These are phyloP conservation scores for Agonopterix alstromeriana DNA, from an alignment of 2,888 invertebrate genomes.

Conservation along the genomic window DNA sequence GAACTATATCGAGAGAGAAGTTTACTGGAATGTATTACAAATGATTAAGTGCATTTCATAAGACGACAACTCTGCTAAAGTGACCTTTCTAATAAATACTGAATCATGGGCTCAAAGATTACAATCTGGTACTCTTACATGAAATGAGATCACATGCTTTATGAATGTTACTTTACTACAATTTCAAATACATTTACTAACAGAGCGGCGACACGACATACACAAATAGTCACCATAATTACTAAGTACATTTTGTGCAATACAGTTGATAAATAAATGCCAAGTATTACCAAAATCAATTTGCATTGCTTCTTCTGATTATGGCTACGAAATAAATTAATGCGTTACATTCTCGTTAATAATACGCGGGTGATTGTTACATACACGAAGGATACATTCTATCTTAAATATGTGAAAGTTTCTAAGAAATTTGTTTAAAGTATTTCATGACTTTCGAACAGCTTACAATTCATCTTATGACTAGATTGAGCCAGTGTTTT, in stretches of 20 bases:
- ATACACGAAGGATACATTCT: constrained; percentile 45
- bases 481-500: constrained; percentile 74
- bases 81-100: constrained; percentile 35
- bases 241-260: constrained; percentile 75
- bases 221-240: constrained; percentile 40
- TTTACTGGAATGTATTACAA: constrained; percentile 65
- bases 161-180: constrained; percentile 40
- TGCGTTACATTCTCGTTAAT: constrained; percentile 30
- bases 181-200: constrained; percentile 39
- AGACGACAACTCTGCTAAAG: constrained; percentile 28
- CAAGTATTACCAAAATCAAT: constrained; percentile 44
- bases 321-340: constrained; percentile 45
- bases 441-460: constrained; percentile 60
- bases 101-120: constrained; percentile 30
- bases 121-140: constrained; percentile 44
- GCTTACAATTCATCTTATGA: constrained; percentile 73
- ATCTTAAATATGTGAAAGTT: constrained; percentile 56
- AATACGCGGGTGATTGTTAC: constrained; percentile 32
- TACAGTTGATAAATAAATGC: constrained; percentile 61
- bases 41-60: constrained; percentile 41
- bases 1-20: constrained; percentile 40
- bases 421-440: constrained; percentile 51
- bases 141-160: constrained; percentile 67
- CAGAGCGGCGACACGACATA: constrained; percentile 31
- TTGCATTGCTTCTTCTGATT: constrained; percentile 41